Evolutionary conservation across 2,888 invertebrate species (phyloP).

Genomic region (Rhyacophila evoluta): DNA sequence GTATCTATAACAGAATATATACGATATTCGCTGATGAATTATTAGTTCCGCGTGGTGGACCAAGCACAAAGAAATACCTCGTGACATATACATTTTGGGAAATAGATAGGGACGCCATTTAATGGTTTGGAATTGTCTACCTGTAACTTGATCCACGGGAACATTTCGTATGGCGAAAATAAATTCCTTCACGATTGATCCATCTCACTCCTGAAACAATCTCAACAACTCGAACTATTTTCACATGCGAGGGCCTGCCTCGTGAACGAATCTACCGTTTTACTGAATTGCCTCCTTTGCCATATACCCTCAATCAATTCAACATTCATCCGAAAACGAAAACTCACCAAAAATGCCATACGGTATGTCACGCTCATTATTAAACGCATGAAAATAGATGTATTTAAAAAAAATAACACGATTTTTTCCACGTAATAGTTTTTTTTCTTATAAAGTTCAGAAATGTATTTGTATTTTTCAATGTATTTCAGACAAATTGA

Average conservation of each 20-base stretch:
- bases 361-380: too few species aligned
- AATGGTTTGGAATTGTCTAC: neutral
- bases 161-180: neutral
- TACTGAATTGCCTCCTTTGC: neutral
- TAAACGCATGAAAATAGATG: too few species aligned
- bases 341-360: too few species aligned
- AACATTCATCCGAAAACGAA: neutral
- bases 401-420: too few species aligned
- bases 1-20: neutral
- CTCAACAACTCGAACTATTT: neutral
- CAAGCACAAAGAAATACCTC: constrained; percentile 4
- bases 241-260: neutral
- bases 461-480: too few species aligned
- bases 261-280: neutral
- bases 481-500: too few species aligned
- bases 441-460: too few species aligned
- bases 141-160: neutral
- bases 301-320: neutral
- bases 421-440: too few species aligned
- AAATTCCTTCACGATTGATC: neutral
- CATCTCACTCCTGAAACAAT: neutral
- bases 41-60: neutral
- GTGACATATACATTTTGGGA: neutral
- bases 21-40: neutral
- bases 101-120: neutral